Conservation (phyloP, 2,888 invertebrate genomes). For the Drosophila silvestris region DNA sequence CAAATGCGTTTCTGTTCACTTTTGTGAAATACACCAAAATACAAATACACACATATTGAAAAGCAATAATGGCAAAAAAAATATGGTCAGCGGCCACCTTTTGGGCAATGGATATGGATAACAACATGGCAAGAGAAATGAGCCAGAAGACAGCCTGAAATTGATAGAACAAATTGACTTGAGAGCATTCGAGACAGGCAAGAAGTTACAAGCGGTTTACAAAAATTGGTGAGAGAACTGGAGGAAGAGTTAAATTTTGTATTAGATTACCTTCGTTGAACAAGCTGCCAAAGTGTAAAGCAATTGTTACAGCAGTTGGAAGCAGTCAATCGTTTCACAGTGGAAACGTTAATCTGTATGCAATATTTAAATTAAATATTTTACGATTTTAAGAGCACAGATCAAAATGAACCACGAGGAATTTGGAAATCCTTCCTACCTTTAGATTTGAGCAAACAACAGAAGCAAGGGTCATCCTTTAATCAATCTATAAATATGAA, state of each 20-base stretch:
- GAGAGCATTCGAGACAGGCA: constrained; percentile 14
- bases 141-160: constrained; percentile 28
- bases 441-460: background rate
- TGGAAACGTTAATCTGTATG: background rate
- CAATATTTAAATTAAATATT: background rate
- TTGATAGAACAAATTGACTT: constrained; percentile 57
- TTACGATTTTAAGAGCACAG: background rate
- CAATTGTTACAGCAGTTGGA: constrained; percentile 24
- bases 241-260: constrained; percentile 1
- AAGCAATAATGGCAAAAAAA: constrained; percentile 57
- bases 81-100: constrained; percentile 47
- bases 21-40: constrained; percentile 32
- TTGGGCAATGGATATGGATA: constrained; percentile 16
- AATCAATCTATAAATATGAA: constrained; percentile 13
- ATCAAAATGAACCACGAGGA: background rate
- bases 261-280: constrained; percentile 26
- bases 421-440: background rate
- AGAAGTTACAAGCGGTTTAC: background rate
- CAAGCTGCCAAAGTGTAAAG: constrained; percentile 40
- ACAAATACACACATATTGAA: constrained; percentile 50
- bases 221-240: background rate
- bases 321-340: constrained; percentile 21
- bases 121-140: constrained; percentile 1
- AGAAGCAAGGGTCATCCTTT: constrained; percentile 5
- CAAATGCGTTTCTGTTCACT: constrained; percentile 36